A percentile compares a stretch with the other conserved stretches of the same genome.
phyloP scores from a whole-genome alignment of 2,888 invertebrate genomes.

The Chloroclystis v-ata region DNA sequence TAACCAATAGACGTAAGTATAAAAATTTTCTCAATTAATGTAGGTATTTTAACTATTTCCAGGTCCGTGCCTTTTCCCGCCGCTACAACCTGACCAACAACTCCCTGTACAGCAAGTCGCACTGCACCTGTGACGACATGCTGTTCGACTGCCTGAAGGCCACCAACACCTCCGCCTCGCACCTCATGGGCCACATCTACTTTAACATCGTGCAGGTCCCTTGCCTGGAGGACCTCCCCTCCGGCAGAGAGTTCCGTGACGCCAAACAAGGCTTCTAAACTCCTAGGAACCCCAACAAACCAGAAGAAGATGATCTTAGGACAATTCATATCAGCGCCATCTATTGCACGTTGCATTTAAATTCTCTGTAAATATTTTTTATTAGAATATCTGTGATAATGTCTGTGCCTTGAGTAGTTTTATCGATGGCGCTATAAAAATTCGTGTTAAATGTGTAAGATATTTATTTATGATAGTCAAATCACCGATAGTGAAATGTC shows the following conservation, averaged over 20 bases:
- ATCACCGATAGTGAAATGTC: not conserved
- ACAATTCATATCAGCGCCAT: slow-evolving; percentile 55
- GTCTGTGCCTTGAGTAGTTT: slow-evolving; percentile 61
- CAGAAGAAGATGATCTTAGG: slow-evolving; percentile 32
- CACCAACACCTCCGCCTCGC: slow-evolving; percentile 84
- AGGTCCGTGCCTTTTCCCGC: slow-evolving; percentile 79
- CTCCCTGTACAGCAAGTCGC: slow-evolving; percentile 91
- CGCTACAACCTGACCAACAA: slow-evolving; percentile 91
- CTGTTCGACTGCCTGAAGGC: slow-evolving; percentile 89
- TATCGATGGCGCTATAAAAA: slow-evolving; percentile 61
- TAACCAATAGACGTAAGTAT: too few species aligned
- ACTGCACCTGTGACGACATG: slow-evolving; percentile 91
- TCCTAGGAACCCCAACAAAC: slow-evolving; percentile 27
- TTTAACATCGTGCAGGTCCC: slow-evolving; percentile 89
- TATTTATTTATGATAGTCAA: slow-evolving; percentile 38
- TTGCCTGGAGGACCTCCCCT: slow-evolving; percentile 80
- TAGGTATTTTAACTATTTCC: too few species aligned
- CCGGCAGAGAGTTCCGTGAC: slow-evolving; percentile 66
- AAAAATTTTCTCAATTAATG: too few species aligned
- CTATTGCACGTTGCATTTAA: slow-evolving; percentile 50
- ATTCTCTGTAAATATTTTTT: slow-evolving; percentile 44
- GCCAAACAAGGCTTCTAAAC: slow-evolving; percentile 74
- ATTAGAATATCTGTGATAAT: slow-evolving; percentile 72
- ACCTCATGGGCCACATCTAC: slow-evolving; percentile 89
- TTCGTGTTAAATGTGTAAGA: slow-evolving; percentile 41